A percentile compares a stretch with the other conserved stretches of the same genome.
Evolutionary conservation across 2,113 vertebrate genomes (phyloP).

Genomic region (Nycticebus coucang): DNA sequence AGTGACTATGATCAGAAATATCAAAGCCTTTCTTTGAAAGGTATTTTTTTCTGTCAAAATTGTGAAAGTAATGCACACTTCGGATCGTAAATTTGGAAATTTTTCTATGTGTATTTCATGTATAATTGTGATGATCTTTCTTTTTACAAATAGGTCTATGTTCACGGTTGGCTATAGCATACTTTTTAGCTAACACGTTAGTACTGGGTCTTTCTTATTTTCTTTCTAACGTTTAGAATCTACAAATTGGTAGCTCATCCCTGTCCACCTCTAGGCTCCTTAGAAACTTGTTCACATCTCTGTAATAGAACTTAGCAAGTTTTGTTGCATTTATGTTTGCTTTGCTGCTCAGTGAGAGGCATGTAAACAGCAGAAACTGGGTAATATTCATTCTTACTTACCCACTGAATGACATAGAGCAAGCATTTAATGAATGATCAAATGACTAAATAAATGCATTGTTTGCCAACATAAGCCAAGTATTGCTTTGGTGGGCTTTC

Average conservation of each 20-base stretch:
- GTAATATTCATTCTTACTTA: background rate
- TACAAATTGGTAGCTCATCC: background rate
- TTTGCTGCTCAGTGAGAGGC: background rate
- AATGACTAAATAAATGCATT: background rate
- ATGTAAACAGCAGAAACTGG: background rate
- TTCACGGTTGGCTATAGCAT: background rate
- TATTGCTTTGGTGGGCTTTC: background rate
- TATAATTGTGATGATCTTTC: background rate
- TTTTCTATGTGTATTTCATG: no score
- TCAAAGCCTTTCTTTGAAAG: background rate
- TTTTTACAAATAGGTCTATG: background rate
- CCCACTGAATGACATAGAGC: background rate
- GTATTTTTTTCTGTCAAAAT: background rate
- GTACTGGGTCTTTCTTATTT: background rate
- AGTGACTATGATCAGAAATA: conserved; percentile 1
- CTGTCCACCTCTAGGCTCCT: background rate
- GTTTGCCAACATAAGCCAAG: background rate
- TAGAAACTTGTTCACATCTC: background rate
- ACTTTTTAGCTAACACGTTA: background rate
- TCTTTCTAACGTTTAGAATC: background rate
- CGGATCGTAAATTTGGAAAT: background rate
- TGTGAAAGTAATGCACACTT: background rate
- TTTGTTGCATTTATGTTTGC: background rate
- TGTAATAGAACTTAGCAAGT: background rate
- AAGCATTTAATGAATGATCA: background rate